Base-by-base conservation (phyloP, 92 coral and sea anemone genomes). In the Umimayanthus kanabou region DNA sequence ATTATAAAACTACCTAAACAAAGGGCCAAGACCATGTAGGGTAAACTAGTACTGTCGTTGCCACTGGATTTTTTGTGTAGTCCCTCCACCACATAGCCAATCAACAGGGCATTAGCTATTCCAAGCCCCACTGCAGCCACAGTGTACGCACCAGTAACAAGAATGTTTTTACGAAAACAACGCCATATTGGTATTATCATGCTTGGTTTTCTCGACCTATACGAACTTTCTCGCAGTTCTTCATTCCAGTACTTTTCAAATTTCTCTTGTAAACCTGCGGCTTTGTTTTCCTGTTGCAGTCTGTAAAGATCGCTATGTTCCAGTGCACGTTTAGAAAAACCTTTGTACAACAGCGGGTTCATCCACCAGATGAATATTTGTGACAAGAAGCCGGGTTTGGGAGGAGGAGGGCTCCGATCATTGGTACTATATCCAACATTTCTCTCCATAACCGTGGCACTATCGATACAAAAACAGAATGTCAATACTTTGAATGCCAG, bases 321-420 rank as follows among this genome's bases (percentile, higher is more conserved):
- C 43, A 61, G 43, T 14, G 29, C 73, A 8, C 45, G 73, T 58
- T 80, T 80, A 5, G 73, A 55, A 65, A 80, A 80, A 4, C 84
- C 84, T 80, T 80, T 80, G 47, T 64, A 57, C 40, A 80, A 11
- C 15, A 80, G 4, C 26, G 84, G 5, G 14, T 80, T 55, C 84
- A 80, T 80, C 84, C 84, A 80, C 84, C 84, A 80, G 28, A 80
- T n/a, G 0, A 80, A 28, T 64, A 80, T 0, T 30, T 65, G 84
- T 22, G 84, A 80, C 45, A 80, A 30, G 47, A 80, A 80, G 33
- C 84, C 84, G 4, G 84, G 84, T 3, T 80, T 57, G n/a, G 84
- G 84, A 7, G 84, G 49, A 10, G 84, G 49, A 30, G 84, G 73
- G 28, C 84, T 55, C 28, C 25, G 25, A 6, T 30, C 20, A 37